Evolutionary conservation across 1,140 invertebrate genomes (phyloP).

Genomic region (Diorhabda sublineata): DNA sequence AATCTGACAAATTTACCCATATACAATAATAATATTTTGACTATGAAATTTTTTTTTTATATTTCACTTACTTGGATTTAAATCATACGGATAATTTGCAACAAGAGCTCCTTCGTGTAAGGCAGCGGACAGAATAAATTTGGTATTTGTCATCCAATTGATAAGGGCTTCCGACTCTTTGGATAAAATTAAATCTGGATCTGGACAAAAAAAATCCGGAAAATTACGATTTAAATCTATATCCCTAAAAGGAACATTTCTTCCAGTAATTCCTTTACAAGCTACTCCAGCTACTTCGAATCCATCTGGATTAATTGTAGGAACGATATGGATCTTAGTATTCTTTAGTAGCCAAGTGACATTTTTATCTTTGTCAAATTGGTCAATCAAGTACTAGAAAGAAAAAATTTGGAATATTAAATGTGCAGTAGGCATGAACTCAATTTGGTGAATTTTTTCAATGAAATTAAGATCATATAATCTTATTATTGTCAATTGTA

Average conservation of each 20-base stretch:
- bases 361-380: slow-evolving; percentile 45
- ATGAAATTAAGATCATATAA: too few species aligned
- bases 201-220: slow-evolving; percentile 46
- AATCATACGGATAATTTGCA: slow-evolving; percentile 51
- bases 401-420: too few species aligned
- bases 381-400: slow-evolving; percentile 47
- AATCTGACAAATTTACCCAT: too few species aligned
- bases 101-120: slow-evolving; percentile 57
- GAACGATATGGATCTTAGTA: slow-evolving; percentile 54
- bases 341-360: slow-evolving; percentile 49
- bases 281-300: slow-evolving; percentile 44
- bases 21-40: too few species aligned
- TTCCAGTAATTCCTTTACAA: slow-evolving; percentile 33
- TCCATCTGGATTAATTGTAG: slow-evolving; percentile 53
- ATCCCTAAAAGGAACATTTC: slow-evolving; percentile 42
- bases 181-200: slow-evolving; percentile 35
- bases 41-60: too few species aligned
- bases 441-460: too few species aligned
- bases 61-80: background rate
- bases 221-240: slow-evolving; percentile 51
- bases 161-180: slow-evolving; percentile 48
- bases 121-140: slow-evolving; percentile 54
- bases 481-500: too few species aligned
- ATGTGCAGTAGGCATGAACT: too few species aligned
- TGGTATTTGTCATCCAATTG: slow-evolving; percentile 48